Base-by-base conservation (phyloP, 2,797 vertebrate genomes). In the Galaxias olidus region DNA sequence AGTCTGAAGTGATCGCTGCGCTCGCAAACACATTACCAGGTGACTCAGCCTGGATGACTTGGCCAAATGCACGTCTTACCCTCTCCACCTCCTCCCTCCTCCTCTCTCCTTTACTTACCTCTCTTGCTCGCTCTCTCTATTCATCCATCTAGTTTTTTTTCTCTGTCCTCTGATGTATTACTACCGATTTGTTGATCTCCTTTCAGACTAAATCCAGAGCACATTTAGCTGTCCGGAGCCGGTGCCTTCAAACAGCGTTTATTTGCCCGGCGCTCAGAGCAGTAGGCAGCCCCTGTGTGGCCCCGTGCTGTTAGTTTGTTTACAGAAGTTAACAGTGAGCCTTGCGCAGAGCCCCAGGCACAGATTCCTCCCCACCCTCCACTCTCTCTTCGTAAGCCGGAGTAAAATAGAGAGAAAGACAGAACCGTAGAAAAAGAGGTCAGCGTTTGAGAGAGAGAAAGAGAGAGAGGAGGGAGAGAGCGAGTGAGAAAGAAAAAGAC, bases 271-370 rank as follows among this genome's bases (percentile, higher is more conserved):
- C 13, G 15, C 48, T 58, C n/a, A 40, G 51, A 46, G 50, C 59
- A 49, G 50, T 54, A 68, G 66, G 54, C 61, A 53, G 50, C 46
- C 59, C 44, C n/a, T 61, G 66, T 61, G 66, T 61, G 66, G 59
- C 61, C 66, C 50, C 44, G 9, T 47, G 47, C 43, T 67, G 54
- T 61, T 61, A 53, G 59, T 69, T 69, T 69, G 67, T 69, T 69
- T 69, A 69, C 67, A 69, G 53, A 57, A 56, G 60, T 69, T 61
- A 62, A 69, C 60, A 58, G 30, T 56, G 60, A 58, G 57, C 54
- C 17, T 47, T 48, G 30, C 48, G 50, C 55, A 20, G 17, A 11
- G 52, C 53, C 30, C 15, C 5, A 19, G 60, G 60, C 67, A n/a
- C 40, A 56, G 52, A 63, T 69, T 69, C 60, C 67, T 50, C 1